Evolutionary conservation across 2,888 invertebrate species (phyloP), one percentile per base, ranked within the genome.

Genomic region (Drosophila austrosaltans): DNA sequence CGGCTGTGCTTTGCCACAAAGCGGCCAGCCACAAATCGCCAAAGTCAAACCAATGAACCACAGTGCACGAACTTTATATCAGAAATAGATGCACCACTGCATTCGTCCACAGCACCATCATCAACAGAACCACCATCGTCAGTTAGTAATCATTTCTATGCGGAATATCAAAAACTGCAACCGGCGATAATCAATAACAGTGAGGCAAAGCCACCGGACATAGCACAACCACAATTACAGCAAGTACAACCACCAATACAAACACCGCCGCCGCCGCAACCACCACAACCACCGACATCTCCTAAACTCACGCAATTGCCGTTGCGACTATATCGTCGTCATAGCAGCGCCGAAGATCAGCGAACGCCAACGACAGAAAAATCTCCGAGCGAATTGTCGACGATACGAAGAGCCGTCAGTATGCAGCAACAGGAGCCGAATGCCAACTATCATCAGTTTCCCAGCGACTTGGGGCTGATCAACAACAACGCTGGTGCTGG

Each of bases 1-100:
- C 95, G 95, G 94, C 94, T 96, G 94, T 97, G 97, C 95, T 97
- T 97, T 95, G 96, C 96, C 95, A 96, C 96, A 94, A 95, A 95
- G 95, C 96, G 95, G 94, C 95, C 95, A 92, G 94, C 95, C 94
- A 88, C 85, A 79, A 79, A 84, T 79, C 68, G 66, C 59, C 39
- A 22, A 25, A 79, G 75, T 53, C 76, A 64, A 58, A 77, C 75
- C 80, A 75, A 75, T 80, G 63, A 70, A 73, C 56, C 68, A 60
- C 56, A 75, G 75, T 65, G 70, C 69, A 39, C 59, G 28, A 63
- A 48, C 5, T 48, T 48, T 25, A 48, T 48, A 57, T 20, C 62
- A 66, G 1, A 25, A 74, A 76, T 80, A 75, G 56, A 25, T 39
- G 54, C 63, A 58, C 39, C 48, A 68, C 63, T 56, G 74, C 40